phyloP scores from a whole-genome alignment of 2,888 invertebrate genomes.

The Drosophila pseudotalamancana region DNA sequence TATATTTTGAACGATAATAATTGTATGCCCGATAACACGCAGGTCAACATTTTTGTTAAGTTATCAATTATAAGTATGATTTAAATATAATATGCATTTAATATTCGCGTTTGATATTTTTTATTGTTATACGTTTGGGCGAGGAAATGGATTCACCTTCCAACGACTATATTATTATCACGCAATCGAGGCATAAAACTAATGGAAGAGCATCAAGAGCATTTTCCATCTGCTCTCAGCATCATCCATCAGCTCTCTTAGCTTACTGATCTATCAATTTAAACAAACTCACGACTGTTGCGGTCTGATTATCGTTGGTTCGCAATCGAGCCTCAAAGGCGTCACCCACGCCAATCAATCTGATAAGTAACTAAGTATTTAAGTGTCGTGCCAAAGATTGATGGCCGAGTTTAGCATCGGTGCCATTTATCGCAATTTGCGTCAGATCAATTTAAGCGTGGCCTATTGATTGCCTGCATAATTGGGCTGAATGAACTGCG shows the following conservation, averaged over 20 bases:
- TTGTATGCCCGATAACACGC: neutral
- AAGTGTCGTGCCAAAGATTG: slow-evolving; percentile 30
- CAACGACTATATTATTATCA: neutral
- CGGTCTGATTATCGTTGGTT: neutral
- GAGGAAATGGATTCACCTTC: too few relatives aligned
- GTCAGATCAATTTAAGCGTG: slow-evolving; percentile 30
- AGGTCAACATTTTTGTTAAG: neutral
- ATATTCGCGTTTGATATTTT: neutral
- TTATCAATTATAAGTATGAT: neutral
- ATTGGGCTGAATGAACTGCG: slow-evolving; percentile 41
- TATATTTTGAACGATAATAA: neutral
- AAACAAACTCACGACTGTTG: neutral
- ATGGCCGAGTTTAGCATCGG: slow-evolving; percentile 15
- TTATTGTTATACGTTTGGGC: too few relatives aligned
- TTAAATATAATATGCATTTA: neutral
- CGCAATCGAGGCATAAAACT: neutral
- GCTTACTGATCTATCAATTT: neutral
- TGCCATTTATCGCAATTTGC: slow-evolving; percentile 42
- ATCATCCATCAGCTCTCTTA: neutral
- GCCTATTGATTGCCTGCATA: slow-evolving; percentile 41
- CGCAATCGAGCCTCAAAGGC: slow-evolving; percentile 9
- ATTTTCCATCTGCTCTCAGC: neutral
- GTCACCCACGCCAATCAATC: slow-evolving; percentile 13
- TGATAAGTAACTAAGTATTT: slow-evolving; percentile 15
- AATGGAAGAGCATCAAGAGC: neutral